These are phyloP conservation scores for Cephus cinctus DNA, from an alignment of 1,140 invertebrate genomes.

Conservation along the genomic window DNA sequence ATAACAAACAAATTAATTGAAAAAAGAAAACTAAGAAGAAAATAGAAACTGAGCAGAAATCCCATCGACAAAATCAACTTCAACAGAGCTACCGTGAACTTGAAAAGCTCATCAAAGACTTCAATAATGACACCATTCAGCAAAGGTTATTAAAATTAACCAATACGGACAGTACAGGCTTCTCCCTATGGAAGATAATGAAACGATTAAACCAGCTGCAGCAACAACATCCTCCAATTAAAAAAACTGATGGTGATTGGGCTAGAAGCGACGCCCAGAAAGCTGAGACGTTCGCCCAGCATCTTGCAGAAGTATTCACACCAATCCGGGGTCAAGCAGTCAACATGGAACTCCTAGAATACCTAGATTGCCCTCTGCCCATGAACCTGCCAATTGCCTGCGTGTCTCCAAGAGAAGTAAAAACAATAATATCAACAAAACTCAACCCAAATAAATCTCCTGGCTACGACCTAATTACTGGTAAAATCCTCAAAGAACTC, in stretches of 20 bases:
- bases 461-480: constrained; percentile 29
- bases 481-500: constrained; percentile 25
- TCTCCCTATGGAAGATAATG: constrained; percentile 25
- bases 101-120: constrained; percentile 1
- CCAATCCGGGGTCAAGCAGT: constrained; percentile 2
- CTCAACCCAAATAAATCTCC: constrained; percentile 24
- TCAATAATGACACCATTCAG: constrained; percentile 3
- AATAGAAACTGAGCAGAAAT: constrained; percentile 11
- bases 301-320: constrained; percentile 12
- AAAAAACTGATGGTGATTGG: constrained; percentile 18
- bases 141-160: constrained; percentile 6
- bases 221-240: constrained; percentile 11
- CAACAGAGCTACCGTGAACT: constrained; percentile 9
- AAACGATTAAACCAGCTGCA: constrained; percentile 12
- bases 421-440: neutral
- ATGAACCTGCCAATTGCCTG: neutral
- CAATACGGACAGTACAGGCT: constrained; percentile 8
- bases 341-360: constrained; percentile 3
- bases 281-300: constrained; percentile 19
- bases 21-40: constrained; percentile 6
- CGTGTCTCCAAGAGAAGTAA: constrained; percentile 1
- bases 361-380: neutral
- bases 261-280: constrained; percentile 21
- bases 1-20: neutral
- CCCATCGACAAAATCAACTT: constrained; percentile 5